These are phyloP conservation scores for Cranoglanis bouderius DNA, from an alignment of 2,113 vertebrate genomes.

Conservation along the genomic window DNA sequence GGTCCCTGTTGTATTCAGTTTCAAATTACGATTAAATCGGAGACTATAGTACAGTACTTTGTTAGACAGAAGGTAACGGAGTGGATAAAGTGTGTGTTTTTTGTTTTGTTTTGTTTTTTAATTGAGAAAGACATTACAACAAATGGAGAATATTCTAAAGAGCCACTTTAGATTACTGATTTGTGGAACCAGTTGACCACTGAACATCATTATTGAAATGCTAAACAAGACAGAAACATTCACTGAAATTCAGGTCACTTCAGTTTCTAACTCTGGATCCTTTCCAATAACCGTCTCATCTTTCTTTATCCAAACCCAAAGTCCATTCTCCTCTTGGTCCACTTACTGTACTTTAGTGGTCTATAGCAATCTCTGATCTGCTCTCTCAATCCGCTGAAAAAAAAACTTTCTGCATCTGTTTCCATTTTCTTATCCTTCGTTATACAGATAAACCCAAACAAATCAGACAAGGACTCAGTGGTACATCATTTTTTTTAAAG, in stretches of 20 bases:
- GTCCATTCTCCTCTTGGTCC: background rate
- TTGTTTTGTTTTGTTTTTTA: no score
- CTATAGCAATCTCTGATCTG: no score
- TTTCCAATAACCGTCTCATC: background rate
- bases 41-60: background rate
- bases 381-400: no score
- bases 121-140: background rate
- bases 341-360: background rate
- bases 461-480: background rate
- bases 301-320: background rate
- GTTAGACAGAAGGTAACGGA: background rate
- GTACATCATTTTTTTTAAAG: background rate
- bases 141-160: background rate
- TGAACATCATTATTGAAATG: background rate
- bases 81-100: background rate
- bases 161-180: background rate
- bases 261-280: background rate
- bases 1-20: background rate
- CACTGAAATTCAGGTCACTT: background rate
- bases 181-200: background rate
- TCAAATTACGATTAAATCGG: background rate
- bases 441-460: background rate
- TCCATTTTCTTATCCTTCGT: background rate
- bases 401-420: background rate
- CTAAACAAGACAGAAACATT: background rate